Percentiles rank a stretch among this genome's conserved stretches.
Conservation (phyloP, 2,113 vertebrate species). For the Gadus chalcogrammus region DNA sequence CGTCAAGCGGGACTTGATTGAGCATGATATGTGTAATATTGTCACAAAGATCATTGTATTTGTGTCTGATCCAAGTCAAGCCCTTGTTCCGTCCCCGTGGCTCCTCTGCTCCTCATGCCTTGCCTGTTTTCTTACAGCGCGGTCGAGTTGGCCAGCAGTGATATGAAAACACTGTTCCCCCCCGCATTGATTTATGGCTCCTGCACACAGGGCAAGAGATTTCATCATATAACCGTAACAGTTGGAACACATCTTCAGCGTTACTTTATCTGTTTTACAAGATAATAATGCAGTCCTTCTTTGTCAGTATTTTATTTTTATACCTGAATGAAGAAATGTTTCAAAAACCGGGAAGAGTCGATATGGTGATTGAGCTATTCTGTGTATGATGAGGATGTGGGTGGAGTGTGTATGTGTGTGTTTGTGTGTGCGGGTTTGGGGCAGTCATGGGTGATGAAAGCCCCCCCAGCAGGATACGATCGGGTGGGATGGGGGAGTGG, state of each 20-base stretch:
- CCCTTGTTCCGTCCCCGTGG: not conserved
- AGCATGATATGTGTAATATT: too few species aligned
- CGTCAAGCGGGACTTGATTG: too few species aligned
- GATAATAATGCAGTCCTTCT: not conserved
- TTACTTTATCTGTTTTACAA: not conserved
- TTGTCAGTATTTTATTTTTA: not conserved
- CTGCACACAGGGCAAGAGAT: conserved; percentile 29
- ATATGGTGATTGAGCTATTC: not conserved
- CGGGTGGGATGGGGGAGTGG: not conserved
- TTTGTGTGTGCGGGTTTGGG: not conserved
- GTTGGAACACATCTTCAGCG: conserved; percentile 18
- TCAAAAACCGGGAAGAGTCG: not conserved
- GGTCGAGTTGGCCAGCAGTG: conserved; percentile 33
- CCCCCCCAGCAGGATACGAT: too few species aligned
- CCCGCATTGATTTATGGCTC: conserved; percentile 30
- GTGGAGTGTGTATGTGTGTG: conserved; percentile 3
- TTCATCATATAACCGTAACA: conserved; percentile 39
- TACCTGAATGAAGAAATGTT: not conserved
- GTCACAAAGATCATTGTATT: too few species aligned
- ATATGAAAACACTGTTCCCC: conserved; percentile 34
- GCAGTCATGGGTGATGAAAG: conserved; percentile 2
- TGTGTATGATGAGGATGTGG: conserved; percentile 2
- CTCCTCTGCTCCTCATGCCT: conserved; percentile 27
- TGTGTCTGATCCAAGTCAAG: too few species aligned
- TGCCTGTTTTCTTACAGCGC: conserved; percentile 31